Evolutionary conservation across 2,113 vertebrate species (phyloP).

Genomic region (Pituophis catenifer): DNA sequence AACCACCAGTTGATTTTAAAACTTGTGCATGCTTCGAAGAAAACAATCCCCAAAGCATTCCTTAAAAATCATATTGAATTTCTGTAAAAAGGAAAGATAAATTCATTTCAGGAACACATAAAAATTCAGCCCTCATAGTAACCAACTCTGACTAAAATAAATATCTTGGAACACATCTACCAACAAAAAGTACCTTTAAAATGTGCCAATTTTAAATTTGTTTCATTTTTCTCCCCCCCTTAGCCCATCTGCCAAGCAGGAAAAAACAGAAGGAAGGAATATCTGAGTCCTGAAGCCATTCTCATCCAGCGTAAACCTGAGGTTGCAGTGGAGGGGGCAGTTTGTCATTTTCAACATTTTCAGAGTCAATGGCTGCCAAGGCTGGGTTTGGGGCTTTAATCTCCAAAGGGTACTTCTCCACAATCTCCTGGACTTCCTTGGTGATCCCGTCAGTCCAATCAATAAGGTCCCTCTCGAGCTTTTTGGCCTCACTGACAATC

Average conservation of each 20-base stretch:
- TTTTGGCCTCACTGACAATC: conserved; percentile 80
- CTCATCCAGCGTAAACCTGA: conserved; percentile 87
- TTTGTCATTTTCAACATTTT: conserved; percentile 86
- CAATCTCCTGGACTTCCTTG: conserved; percentile 83
- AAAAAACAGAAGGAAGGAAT: conserved; percentile 29
- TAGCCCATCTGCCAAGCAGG: conserved; percentile 37
- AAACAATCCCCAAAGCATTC: conserved; percentile 46
- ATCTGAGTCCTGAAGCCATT: background rate
- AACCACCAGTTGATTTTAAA: conserved; percentile 44
- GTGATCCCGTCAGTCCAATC: conserved; percentile 84
- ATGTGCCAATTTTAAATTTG: conserved; percentile 40
- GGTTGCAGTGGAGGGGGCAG: conserved; percentile 88
- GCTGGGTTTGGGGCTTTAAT: conserved; percentile 73
- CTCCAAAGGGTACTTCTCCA: conserved; percentile 87
- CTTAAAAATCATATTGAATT: conserved; percentile 59
- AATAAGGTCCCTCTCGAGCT: conserved; percentile 86
- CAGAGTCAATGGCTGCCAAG: conserved; percentile 85
- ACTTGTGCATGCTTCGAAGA: conserved; percentile 50
- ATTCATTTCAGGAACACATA: conserved; percentile 46
- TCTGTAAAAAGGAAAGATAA: conserved; percentile 50
- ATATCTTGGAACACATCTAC: conserved; percentile 61
- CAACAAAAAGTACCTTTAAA: conserved; percentile 60
- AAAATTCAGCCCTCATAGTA: conserved; percentile 60
- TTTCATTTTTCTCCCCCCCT: conserved; percentile 21
- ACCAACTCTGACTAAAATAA: conserved; percentile 71